These are phyloP conservation scores for Drosophila cardini DNA, from an alignment of 1,140 invertebrate genomes.

Conservation along the genomic window DNA sequence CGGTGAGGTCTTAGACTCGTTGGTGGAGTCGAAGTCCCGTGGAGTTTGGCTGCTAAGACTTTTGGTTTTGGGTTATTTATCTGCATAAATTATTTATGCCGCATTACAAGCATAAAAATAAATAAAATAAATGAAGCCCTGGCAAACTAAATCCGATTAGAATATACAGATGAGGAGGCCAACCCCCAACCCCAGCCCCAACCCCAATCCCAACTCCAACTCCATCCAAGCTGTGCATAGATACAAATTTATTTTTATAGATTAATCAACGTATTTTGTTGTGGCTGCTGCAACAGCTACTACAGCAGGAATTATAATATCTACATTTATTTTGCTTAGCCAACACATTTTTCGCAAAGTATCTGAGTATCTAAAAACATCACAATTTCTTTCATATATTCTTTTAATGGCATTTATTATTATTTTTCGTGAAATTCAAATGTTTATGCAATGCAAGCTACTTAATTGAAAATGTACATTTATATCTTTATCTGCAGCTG, in stretches of 20 bases:
- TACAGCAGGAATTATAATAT: slow-evolving; percentile 25
- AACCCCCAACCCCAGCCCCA: too few relatives aligned
- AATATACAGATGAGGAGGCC: slow-evolving; percentile 61
- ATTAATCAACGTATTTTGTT: slow-evolving; percentile 75
- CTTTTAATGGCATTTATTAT: slow-evolving; percentile 36
- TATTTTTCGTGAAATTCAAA: slow-evolving; percentile 63
- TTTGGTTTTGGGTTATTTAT: slow-evolving; percentile 77
- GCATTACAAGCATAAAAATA: slow-evolving; percentile 82
- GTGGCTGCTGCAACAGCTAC: slow-evolving; percentile 50
- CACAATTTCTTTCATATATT: slow-evolving; percentile 36
- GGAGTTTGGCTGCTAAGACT: slow-evolving; percentile 42
- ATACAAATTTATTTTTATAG: slow-evolving; percentile 82
- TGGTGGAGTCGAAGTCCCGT: slow-evolving; percentile 32
- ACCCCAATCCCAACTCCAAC: slow-evolving; percentile 2
- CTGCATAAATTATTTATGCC: slow-evolving; percentile 83
- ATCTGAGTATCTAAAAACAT: slow-evolving; percentile 65
- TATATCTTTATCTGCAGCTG: slow-evolving; percentile 29
- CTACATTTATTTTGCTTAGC: slow-evolving; percentile 72
- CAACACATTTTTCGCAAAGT: slow-evolving; percentile 62
- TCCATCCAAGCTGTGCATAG: slow-evolving; percentile 37
- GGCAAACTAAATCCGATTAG: slow-evolving; percentile 80
- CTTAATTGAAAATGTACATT: slow-evolving; percentile 46
- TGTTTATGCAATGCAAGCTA: slow-evolving; percentile 70
- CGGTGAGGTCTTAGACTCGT: slow-evolving; percentile 10
- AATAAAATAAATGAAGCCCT: slow-evolving; percentile 79